Conservation (phyloP, 2,888 invertebrate species). For the Rosalia funebris region DNA sequence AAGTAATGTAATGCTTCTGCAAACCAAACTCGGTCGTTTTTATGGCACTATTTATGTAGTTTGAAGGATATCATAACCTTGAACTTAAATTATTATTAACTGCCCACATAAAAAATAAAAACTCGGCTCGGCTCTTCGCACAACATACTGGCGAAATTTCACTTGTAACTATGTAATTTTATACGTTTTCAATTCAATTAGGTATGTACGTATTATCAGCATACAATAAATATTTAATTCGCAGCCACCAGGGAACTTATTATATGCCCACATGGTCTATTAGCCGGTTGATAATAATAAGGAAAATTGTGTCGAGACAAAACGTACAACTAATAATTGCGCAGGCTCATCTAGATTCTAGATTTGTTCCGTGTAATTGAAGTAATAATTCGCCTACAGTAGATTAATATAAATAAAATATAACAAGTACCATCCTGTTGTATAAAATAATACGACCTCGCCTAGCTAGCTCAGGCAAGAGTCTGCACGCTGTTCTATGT, state of each 20-base stretch:
- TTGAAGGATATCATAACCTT: slow-evolving; percentile 23
- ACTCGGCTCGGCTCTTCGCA: background rate
- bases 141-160: slow-evolving; percentile 16
- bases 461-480: slow-evolving; percentile 45
- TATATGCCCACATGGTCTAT: slow-evolving; percentile 31
- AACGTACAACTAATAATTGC: slow-evolving; percentile 18
- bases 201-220: background rate
- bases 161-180: slow-evolving; percentile 8
- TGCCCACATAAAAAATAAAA: slow-evolving; percentile 26
- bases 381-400: slow-evolving; percentile 64
- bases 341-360: slow-evolving; percentile 35
- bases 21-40: slow-evolving; percentile 19
- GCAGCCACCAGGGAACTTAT: slow-evolving; percentile 35
- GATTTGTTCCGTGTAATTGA: slow-evolving; percentile 59
- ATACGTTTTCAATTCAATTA: background rate
- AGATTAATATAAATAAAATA: slow-evolving; percentile 64
- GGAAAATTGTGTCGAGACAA: slow-evolving; percentile 37
- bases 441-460: slow-evolving; percentile 60
- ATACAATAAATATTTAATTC: slow-evolving; percentile 29
- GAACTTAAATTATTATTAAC: slow-evolving; percentile 26
- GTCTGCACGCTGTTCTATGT: slow-evolving; percentile 43
- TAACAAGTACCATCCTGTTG: slow-evolving; percentile 62
- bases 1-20: slow-evolving; percentile 4
- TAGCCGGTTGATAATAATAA: slow-evolving; percentile 41
- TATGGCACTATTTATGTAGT: slow-evolving; percentile 22